Evolutionary conservation across 2,888 invertebrate genomes (phyloP).

Genomic region (Plebejus melissa): DNA sequence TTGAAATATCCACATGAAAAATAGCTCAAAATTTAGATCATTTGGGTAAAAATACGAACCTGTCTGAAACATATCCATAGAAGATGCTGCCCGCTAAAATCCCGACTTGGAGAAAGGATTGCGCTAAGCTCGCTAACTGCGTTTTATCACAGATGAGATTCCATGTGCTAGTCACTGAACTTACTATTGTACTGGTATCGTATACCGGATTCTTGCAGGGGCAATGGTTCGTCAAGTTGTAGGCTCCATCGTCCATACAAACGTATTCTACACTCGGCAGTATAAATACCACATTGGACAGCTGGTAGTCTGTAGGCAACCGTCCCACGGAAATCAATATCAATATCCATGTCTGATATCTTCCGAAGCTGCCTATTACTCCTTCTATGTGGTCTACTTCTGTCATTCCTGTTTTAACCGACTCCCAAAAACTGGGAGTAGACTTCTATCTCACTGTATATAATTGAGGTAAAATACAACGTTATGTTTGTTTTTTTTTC

Average conservation of each 20-base stretch:
- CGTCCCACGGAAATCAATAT: conserved; percentile 71
- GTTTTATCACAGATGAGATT: conserved; percentile 78
- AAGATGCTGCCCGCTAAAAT: conserved; percentile 76
- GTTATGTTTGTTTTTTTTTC: not conserved
- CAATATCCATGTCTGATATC: conserved; percentile 75
- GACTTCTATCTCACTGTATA: not conserved
- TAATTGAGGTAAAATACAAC: not conserved
- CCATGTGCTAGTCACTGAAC: conserved; percentile 81
- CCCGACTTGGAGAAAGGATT: conserved; percentile 77
- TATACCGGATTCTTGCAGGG: conserved; percentile 72
- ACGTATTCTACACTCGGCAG: conserved; percentile 73
- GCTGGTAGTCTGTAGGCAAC: conserved; percentile 77
- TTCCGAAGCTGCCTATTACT: conserved; percentile 75
- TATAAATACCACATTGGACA: conserved; percentile 77
- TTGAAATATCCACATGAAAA: not conserved
- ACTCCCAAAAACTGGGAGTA: not conserved
- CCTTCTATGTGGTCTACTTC: conserved; percentile 57
- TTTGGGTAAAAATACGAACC: conserved; percentile 43
- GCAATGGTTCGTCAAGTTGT: conserved; percentile 60
- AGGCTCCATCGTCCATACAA: conserved; percentile 57
- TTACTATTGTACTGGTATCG: conserved; percentile 70
- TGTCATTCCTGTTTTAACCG: conserved; percentile 34
- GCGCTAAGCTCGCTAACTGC: conserved; percentile 75
- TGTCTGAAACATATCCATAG: conserved; percentile 75
- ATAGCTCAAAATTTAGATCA: not conserved